These are phyloP conservation scores for Brachionus angularis DNA, from an alignment of 1,140 invertebrate species.

Conservation along the genomic window DNA sequence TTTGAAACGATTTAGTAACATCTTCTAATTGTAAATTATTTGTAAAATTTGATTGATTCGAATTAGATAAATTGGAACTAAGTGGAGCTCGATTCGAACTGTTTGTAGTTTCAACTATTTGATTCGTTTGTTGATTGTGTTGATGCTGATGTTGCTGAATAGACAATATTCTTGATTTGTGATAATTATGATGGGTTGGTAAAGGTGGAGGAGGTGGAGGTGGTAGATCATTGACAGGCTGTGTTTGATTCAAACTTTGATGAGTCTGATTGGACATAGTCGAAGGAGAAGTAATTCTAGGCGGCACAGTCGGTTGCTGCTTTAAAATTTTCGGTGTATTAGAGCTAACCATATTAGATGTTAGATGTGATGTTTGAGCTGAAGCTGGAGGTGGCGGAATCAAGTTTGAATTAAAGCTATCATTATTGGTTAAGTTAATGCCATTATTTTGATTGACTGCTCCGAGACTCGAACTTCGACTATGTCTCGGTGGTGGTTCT, in stretches of 20 bases:
- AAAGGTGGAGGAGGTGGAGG: constrained; percentile 28
- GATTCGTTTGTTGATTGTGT: neutral
- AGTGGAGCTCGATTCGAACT: neutral
- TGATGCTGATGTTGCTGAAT: neutral
- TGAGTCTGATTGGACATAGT: no score
- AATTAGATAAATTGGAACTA: no score
- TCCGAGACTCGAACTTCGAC: constrained; percentile 14
- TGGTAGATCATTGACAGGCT: no score
- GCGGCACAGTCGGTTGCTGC: neutral
- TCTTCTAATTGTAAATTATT: no score
- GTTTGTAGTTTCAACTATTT: neutral
- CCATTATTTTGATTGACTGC: no score
- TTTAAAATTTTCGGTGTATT: constrained; percentile 12
- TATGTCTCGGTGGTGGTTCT: constrained; percentile 2
- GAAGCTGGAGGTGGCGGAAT: constrained; percentile 20
- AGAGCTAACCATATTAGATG: neutral
- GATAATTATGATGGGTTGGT: neutral
- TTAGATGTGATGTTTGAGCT: neutral
- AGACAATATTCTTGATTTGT: neutral
- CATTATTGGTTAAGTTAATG: no score
- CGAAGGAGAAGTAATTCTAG: constrained; percentile 3
- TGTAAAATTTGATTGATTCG: no score
- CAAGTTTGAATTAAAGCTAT: neutral
- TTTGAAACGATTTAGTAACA: neutral
- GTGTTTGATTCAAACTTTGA: no score